These are phyloP conservation scores for Campoplex capitator DNA, from an alignment of 2,888 invertebrate species.

Conservation along the genomic window DNA sequence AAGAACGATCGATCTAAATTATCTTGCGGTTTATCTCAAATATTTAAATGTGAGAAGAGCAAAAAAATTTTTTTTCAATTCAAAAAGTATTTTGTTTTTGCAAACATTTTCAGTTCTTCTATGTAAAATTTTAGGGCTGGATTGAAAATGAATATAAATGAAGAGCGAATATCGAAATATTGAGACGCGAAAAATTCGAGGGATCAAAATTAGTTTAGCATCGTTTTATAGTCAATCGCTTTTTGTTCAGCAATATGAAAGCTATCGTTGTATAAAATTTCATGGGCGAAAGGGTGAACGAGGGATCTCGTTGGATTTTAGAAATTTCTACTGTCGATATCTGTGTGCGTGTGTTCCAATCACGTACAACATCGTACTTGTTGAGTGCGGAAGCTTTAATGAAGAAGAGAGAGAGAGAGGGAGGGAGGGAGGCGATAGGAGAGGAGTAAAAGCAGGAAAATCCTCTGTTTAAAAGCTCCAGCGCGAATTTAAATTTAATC, in stretches of 20 bases:
- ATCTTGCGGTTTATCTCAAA: background rate
- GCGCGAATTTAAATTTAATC: conserved; percentile 57
- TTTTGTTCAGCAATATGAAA: conserved; percentile 20
- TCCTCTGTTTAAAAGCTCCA: conserved; percentile 42
- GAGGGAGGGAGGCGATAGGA: too few species aligned
- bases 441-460: conserved; percentile 1
- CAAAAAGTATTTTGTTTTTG: background rate
- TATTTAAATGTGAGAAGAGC: background rate
- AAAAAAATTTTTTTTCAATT: background rate
- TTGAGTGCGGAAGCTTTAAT: conserved; percentile 34
- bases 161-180: background rate
- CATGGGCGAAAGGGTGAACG: conserved; percentile 8
- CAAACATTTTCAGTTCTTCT: background rate
- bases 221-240: conserved; percentile 29
- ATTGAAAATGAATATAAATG: conserved; percentile 11
- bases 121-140: background rate
- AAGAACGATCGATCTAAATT: background rate
- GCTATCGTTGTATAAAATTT: conserved; percentile 36
- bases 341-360: conserved; percentile 19
- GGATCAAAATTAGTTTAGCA: background rate
- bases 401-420: background rate
- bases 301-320: conserved; percentile 32
- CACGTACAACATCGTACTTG: conserved; percentile 42
- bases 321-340: conserved; percentile 18
- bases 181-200: background rate